phyloP scores from a whole-genome alignment of 2,888 invertebrate genomes.

The Platycheirus albimanus region DNA sequence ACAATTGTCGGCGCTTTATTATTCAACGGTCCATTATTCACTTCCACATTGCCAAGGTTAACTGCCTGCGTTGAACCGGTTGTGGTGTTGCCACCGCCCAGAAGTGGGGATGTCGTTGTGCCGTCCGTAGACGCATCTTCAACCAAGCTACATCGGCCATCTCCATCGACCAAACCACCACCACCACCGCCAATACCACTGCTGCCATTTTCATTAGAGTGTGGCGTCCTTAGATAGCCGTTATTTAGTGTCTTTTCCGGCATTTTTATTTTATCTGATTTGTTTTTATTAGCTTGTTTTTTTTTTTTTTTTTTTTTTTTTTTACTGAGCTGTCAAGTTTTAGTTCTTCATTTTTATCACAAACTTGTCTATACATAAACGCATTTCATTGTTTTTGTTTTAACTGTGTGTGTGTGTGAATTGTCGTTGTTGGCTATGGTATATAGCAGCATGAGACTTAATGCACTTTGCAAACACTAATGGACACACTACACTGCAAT shows the following conservation, averaged over 20 bases:
- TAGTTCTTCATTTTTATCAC: constrained; percentile 56
- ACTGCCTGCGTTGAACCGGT: constrained; percentile 56
- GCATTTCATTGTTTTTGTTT: constrained; percentile 16
- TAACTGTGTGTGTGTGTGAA: background rate
- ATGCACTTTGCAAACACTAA: constrained; percentile 56
- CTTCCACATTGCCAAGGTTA: constrained; percentile 54
- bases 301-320: constrained; percentile 31
- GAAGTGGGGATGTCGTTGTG: constrained; percentile 69
- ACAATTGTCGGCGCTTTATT: constrained; percentile 81
- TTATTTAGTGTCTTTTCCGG: constrained; percentile 80
- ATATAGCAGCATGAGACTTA: constrained; percentile 25
- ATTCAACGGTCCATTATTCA: constrained; percentile 71
- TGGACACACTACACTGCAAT: constrained; percentile 22
- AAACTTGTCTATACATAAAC: constrained; percentile 23
- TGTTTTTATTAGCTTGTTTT: constrained; percentile 33
- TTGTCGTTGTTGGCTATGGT: background rate
- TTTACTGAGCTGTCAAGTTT: constrained; percentile 42
- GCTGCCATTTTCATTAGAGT: constrained; percentile 74
- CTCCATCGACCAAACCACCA: constrained; percentile 49
- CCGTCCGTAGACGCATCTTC: constrained; percentile 76
- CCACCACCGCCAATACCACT: constrained; percentile 34
- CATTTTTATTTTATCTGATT: constrained; percentile 74
- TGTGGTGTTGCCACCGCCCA: constrained; percentile 70
- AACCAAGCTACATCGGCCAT: constrained; percentile 43
- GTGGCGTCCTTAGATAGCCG: constrained; percentile 80